Evolutionary conservation across 2,888 invertebrate species (phyloP).

Genomic region (Cerastis rubricosa): DNA sequence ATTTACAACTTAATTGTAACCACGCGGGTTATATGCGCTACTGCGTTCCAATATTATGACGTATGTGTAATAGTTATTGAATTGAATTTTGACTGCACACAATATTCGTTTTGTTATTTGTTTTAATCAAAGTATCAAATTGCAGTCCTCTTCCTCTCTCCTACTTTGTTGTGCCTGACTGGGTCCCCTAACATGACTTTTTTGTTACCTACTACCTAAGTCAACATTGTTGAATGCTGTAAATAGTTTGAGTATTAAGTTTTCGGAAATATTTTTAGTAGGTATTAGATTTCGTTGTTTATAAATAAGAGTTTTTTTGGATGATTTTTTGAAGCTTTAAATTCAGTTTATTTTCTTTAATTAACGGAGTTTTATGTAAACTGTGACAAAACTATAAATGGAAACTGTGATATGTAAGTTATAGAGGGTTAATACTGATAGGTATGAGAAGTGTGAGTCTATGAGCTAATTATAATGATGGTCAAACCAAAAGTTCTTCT

Average conservation of each 20-base stretch:
- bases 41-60: constrained; percentile 19
- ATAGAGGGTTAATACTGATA: neutral
- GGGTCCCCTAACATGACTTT: neutral
- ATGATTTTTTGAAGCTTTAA: neutral
- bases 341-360: constrained; percentile 5
- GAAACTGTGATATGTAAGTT: neutral
- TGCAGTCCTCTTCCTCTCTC: neutral
- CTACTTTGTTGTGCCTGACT: neutral
- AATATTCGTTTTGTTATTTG: neutral
- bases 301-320: neutral
- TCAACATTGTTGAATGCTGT: neutral
- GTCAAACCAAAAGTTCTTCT: neutral
- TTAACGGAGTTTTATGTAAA: neutral
- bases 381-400: neutral
- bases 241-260: neutral
- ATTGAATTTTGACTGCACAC: constrained; percentile 16
- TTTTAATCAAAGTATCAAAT: neutral
- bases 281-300: neutral
- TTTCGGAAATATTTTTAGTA: neutral
- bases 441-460: neutral
- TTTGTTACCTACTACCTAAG: neutral
- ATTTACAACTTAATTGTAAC: constrained; percentile 70
- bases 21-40: constrained; percentile 36
- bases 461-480: neutral
- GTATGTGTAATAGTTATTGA: constrained; percentile 20